Percentiles rank a stretch among this genome's conserved stretches.
These are phyloP conservation scores for Gadopsis bispinosus DNA, from an alignment of 2,797 vertebrate species.

Conservation along the genomic window DNA sequence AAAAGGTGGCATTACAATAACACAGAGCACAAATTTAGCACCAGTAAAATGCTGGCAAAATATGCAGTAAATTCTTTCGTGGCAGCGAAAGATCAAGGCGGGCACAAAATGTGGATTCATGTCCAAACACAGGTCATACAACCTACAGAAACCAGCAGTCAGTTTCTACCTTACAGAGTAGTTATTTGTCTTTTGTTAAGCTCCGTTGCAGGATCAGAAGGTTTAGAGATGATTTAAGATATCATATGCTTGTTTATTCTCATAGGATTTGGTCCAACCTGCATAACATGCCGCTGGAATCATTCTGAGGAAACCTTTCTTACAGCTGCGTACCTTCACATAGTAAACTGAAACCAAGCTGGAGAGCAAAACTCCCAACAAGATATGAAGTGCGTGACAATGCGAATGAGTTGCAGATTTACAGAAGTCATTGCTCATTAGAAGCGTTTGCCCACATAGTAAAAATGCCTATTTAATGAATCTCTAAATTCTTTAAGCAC, in stretches of 20 bases:
- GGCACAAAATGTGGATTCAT: neutral
- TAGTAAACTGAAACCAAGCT: conserved; percentile 34
- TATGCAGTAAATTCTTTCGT: neutral
- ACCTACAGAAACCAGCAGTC: neutral
- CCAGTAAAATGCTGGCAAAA: too few species aligned
- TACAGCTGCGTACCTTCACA: conserved; percentile 28
- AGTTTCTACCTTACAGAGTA: neutral
- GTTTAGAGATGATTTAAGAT: neutral
- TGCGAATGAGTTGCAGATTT: conserved; percentile 44
- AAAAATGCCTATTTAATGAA: conserved; percentile 47
- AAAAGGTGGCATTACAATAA: neutral
- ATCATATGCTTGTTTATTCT: neutral
- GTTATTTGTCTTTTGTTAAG: neutral
- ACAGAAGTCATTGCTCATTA: conserved; percentile 47
- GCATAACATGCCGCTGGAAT: conserved; percentile 6
- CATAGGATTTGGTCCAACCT: conserved; percentile 8
- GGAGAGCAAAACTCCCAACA: conserved; percentile 28
- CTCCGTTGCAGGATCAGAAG: neutral
- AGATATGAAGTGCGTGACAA: conserved; percentile 45
- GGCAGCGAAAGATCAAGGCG: conserved; percentile 10
- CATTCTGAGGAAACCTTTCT: conserved; percentile 13
- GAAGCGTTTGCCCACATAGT: conserved; percentile 33
- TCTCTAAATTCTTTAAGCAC: conserved; percentile 38
- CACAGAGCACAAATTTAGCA: too few species aligned
- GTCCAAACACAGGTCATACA: conserved; percentile 12